These are phyloP conservation scores for Indicator indicator DNA, from an alignment of 2,113 vertebrate species.

Conservation along the genomic window DNA sequence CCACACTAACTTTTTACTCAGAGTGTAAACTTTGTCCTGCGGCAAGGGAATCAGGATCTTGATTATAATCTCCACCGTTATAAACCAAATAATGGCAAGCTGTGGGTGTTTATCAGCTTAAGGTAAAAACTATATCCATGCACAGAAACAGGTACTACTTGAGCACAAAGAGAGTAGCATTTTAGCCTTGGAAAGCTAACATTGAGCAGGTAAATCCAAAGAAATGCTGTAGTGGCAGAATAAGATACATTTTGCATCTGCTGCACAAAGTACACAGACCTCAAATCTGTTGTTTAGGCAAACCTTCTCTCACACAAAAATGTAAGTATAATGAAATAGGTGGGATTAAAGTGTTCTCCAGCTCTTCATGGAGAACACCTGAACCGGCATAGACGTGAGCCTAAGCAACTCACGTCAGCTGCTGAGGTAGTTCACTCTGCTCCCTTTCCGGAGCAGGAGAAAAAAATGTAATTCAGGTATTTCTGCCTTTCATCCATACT, in stretches of 20 bases:
- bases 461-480: background rate
- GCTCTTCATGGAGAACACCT: background rate
- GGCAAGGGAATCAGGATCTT: background rate
- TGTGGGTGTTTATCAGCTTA: background rate
- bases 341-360: background rate
- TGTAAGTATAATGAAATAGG: background rate
- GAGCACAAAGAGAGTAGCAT: background rate
- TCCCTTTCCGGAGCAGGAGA: background rate
- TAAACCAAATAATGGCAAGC: background rate
- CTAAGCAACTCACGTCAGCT: background rate
- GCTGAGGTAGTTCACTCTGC: background rate
- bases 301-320: background rate
- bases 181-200: background rate
- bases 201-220: background rate
- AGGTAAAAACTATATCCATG: background rate
- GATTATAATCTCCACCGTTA: background rate
- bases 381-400: background rate
- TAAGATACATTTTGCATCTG: background rate
- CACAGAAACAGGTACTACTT: background rate
- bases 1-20: background rate
- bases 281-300: background rate
- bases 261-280: background rate
- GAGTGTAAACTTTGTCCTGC: rapidly evolving
- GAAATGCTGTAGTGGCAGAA: background rate
- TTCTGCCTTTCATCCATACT: background rate